Evolutionary conservation across 2,888 invertebrate species (phyloP).

Genomic region (Acleris emargana): DNA sequence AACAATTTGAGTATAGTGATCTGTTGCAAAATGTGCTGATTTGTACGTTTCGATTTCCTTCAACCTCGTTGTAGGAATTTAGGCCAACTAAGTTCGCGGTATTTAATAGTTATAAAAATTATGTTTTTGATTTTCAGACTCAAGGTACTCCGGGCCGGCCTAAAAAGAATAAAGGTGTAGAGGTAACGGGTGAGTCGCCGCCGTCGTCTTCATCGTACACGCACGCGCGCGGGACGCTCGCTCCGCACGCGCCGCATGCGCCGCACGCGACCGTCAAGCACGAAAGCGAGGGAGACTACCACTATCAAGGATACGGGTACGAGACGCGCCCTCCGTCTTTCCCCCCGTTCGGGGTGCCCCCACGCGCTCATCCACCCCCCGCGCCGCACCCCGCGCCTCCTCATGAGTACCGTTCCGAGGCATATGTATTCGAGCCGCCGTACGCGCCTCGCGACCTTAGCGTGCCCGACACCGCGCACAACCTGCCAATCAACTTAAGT

Average conservation of each 20-base stretch:
- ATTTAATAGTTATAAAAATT: too few relatives aligned
- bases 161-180: conserved; percentile 72
- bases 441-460: conserved; percentile 65
- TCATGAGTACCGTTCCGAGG: conserved; percentile 69
- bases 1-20: too few relatives aligned
- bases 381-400: conserved; percentile 50
- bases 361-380: conserved; percentile 47
- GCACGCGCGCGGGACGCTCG: conserved; percentile 47
- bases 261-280: conserved; percentile 60
- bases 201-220: conserved; percentile 63
- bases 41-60: too few relatives aligned
- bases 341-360: conserved; percentile 49
- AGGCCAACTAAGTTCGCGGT: too few relatives aligned
- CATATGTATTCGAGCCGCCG: conserved; percentile 61
- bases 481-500: conserved; percentile 79
- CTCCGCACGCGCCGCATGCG: conserved; percentile 59
- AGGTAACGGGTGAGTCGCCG: conserved; percentile 62
- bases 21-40: too few relatives aligned
- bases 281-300: conserved; percentile 61
- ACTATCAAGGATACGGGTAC: conserved; percentile 59
- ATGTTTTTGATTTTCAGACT: conserved; percentile 48
- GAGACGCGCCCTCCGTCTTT: conserved; percentile 49
- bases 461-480: conserved; percentile 63
- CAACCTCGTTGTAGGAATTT: too few relatives aligned
- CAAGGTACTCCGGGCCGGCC: conserved; percentile 74